These are phyloP conservation scores for Phoxinus dragarum DNA, from an alignment of 2,797 vertebrate species.

Conservation along the genomic window DNA sequence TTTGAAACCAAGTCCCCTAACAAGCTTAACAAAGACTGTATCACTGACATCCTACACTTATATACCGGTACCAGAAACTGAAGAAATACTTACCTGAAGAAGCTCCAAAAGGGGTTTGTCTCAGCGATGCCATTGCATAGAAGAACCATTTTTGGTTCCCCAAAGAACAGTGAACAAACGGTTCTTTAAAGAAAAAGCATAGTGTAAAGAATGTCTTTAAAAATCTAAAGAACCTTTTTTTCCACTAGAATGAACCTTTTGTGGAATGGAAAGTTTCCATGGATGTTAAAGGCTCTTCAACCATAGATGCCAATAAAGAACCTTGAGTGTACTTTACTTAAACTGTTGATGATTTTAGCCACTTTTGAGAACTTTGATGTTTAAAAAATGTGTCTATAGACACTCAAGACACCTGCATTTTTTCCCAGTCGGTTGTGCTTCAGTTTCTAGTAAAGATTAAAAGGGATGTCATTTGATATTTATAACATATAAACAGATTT, in stretches of 20 bases:
- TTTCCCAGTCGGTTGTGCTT: background rate
- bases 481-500: no score
- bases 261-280: background rate
- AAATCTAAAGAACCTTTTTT: background rate
- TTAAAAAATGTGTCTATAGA: background rate
- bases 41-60: background rate
- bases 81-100: background rate
- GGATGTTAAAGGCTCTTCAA: no score
- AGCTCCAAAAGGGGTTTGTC: background rate
- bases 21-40: constrained; percentile 5
- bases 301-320: background rate
- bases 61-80: background rate
- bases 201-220: background rate
- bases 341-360: background rate
- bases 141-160: background rate
- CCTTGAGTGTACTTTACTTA: background rate
- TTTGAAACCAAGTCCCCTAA: constrained; percentile 8
- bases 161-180: background rate
- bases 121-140: no score
- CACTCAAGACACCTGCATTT: background rate
- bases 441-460: background rate
- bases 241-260: background rate
- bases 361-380: background rate
- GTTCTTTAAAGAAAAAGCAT: background rate
- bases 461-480: background rate